Evolutionary conservation across 2,113 vertebrate species (phyloP), one percentile per base, ranked within the genome.

Genomic region (Strigops habroptila): DNA sequence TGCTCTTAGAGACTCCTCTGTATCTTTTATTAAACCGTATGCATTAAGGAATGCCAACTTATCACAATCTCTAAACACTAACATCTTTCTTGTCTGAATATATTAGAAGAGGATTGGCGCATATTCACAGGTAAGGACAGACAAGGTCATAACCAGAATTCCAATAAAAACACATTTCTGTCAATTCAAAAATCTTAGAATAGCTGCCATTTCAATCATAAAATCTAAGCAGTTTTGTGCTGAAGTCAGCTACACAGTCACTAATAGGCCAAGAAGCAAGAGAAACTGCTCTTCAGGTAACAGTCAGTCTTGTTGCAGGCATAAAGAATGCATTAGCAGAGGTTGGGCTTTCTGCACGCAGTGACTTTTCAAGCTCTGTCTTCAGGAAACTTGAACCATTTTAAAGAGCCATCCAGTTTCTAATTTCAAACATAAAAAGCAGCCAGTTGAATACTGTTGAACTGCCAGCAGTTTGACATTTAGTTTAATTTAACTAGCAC

Each of bases 381-480:
- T 95, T 86, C 92, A 86, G 88, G 73, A 95, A 91, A 78, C 80
- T 44, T 27, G 12, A 94, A 86, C 44, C 60, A 73, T 62, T 92
- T 62, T 55, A 84, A 86, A 94, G 39, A 92, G 63, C 27, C 64
- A 60, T 49, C 65, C 71, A 91, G 59, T 28, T 95, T 52, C 62
- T 82, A 46, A 95, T 93, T 96, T 93, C 19, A 71, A 94, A 62
- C 80, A 68, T 71, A 78, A 95, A 91, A 93, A 81, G 35, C 65
- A 91, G 75, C 48, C 8, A 7, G 49, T 23, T 76, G 82, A 87
- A 51, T 18, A 55, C 74, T 37, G 57, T 46, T 86, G 80, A 92
- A 81, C 52, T 86, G 57, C 53, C 69, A 63, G 88, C 74, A 89
- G 28, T 53, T 28, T 91, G 91, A 93, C 86, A 90, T 91, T 89